phyloP scores from a whole-genome alignment of 2,888 invertebrate species.

The Lagria hirta region DNA sequence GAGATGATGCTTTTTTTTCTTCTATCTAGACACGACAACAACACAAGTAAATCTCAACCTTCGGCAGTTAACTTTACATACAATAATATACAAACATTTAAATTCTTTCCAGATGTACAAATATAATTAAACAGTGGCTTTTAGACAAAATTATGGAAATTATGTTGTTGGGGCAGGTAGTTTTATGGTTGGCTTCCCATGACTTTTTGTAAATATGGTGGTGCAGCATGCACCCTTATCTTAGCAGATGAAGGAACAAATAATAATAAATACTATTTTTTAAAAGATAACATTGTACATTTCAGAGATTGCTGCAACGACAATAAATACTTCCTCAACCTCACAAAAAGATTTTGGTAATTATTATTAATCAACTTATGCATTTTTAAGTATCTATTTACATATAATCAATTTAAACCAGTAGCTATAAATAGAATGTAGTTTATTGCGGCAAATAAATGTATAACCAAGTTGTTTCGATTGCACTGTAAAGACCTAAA shows the following conservation, averaged over 20 bases:
- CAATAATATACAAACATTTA: conserved; percentile 33
- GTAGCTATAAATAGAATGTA: no score
- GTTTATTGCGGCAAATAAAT: no score
- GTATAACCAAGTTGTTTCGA: no score
- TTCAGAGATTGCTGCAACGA: no score
- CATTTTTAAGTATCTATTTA: no score
- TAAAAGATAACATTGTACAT: no score
- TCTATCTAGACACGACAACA: no score
- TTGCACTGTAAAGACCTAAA: no score
- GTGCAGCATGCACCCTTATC: conserved; percentile 10
- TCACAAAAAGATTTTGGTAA: no score
- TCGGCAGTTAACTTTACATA: conserved; percentile 29
- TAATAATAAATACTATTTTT: conserved; percentile 22
- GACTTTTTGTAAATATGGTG: conserved; percentile 11
- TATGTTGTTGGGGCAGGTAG: conserved; percentile 31
- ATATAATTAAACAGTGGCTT: conserved; percentile 36
- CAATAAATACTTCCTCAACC: no score
- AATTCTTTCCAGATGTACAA: conserved; percentile 33
- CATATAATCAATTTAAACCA: no score
- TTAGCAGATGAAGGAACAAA: conserved; percentile 6
- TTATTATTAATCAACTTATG: no score
- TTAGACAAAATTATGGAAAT: conserved; percentile 38
- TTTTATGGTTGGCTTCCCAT: conserved; percentile 3
- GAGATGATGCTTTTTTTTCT: not conserved
- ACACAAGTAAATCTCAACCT: conserved; percentile 9